phyloP scores from a whole-genome alignment of 2,888 invertebrate genomes.

The Stenchaetothrips biformis region DNA sequence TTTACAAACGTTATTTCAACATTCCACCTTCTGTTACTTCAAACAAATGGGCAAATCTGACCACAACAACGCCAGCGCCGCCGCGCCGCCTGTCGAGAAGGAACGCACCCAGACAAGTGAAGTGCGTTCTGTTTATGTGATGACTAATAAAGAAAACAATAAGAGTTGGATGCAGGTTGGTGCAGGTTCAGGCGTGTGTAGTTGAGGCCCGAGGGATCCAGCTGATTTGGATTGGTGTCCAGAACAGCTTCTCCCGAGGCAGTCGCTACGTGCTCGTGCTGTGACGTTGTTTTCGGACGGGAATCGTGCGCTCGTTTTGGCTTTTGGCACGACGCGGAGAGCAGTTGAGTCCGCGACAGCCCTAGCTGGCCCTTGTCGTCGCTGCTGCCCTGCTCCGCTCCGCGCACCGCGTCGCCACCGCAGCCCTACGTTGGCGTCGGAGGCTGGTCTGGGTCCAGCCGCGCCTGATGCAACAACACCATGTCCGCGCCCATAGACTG shows the following conservation, averaged over 20 bases:
- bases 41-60: neutral
- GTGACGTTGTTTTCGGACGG: neutral
- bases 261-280: neutral
- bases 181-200: neutral
- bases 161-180: constrained; percentile 6
- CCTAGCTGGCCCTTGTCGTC: neutral
- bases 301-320: neutral
- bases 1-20: no score
- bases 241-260: neutral
- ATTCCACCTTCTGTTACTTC: no score
- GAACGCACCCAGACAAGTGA: neutral
- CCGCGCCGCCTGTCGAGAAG: neutral
- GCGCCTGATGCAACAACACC: neutral
- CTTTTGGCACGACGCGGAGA: no score
- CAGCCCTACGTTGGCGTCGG: neutral
- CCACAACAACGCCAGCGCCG: neutral
- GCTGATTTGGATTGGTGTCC: neutral
- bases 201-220: neutral
- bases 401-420: neutral
- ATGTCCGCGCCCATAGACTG: constrained; percentile 12
- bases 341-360: no score
- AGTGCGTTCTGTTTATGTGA: constrained; percentile 5
- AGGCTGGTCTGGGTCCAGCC: neutral
- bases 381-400: neutral
- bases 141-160: constrained; percentile 22